Evolutionary conservation across 2,113 vertebrate species (phyloP).

Genomic region (Stercorarius parasiticus): DNA sequence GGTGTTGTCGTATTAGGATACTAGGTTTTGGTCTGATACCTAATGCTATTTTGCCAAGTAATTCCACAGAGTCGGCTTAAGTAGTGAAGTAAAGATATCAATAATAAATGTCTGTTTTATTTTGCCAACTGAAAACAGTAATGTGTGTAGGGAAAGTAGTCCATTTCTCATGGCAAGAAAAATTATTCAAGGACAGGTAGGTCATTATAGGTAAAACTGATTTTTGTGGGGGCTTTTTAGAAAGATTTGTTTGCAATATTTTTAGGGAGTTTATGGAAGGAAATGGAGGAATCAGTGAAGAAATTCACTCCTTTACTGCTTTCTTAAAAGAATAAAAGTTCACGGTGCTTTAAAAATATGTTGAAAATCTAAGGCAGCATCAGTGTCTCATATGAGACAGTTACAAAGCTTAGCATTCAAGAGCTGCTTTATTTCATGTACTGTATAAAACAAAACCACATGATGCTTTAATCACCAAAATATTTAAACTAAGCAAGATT

Average conservation of each 20-base stretch:
- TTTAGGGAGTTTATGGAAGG: background rate
- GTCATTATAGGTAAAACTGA: background rate
- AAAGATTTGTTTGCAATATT: background rate
- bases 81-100: background rate
- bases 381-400: background rate
- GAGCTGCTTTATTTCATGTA: background rate
- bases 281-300: background rate
- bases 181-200: background rate
- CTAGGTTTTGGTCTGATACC: background rate
- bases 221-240: background rate
- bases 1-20: background rate
- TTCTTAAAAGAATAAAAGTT: background rate
- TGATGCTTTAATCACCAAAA: background rate
- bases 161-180: background rate
- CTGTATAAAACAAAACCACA: background rate
- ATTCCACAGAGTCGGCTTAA: background rate
- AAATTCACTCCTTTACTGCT: background rate
- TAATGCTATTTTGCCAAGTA: background rate
- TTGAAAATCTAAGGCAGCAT: background rate
- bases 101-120: background rate
- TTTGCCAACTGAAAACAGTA: background rate
- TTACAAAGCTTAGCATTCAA: background rate
- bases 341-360: background rate
- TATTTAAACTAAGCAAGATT: constrained; percentile 2
- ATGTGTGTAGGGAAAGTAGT: background rate